Evolutionary conservation across 2,888 invertebrate genomes (phyloP), one percentile per base, ranked within the genome.

Genomic region (Athetis lepigone): DNA sequence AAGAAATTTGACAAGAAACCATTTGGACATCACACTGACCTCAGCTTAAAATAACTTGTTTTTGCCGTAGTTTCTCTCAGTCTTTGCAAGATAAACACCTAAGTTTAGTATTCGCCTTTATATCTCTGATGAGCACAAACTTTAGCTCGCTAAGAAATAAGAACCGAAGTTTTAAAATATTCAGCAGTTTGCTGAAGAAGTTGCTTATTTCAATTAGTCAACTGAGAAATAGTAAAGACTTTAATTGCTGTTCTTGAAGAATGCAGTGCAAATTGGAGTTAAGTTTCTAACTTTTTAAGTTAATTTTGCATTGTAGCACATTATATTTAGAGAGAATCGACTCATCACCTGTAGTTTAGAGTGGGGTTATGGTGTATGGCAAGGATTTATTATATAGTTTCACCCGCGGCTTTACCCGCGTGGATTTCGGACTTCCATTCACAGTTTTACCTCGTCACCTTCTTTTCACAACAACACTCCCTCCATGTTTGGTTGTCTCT

Each of bases 101-200:
- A 71, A 72, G 51, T 70, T 61, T 45, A 33, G 40, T 51, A n/a
- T 37, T 66, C 29, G 2, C 40, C 9, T 57, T 51, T 65, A 39
- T n/a, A 51, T 23, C 46, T 42, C 21, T 19, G 23, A 18, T 29
- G 39, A 45, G 42, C 18, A 39, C 16, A 45, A 54, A 60, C 50
- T 67, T 50, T n/a, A 8, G 37, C 43, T 47, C n/a, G 23, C 59
- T 45, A 29, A 45, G 33, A 49, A 7, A 46, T 45, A 70, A 52
- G 43, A 40, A 40, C 11, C 7, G 4, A 52, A 77, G 55, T 74
- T 61, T 54, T 58, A 50, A 77, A 74, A 46, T 60, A 74, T 74
- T 60, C 60, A 68, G 19, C 37, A 74, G 50, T 68, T 55, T 40
- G n/a, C 54, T 33, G 8, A 13, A 42, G 33, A 42, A 54, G 40